These are phyloP conservation scores for Chelon labrosus DNA, from an alignment of 2,797 vertebrate species.

Conservation along the genomic window DNA sequence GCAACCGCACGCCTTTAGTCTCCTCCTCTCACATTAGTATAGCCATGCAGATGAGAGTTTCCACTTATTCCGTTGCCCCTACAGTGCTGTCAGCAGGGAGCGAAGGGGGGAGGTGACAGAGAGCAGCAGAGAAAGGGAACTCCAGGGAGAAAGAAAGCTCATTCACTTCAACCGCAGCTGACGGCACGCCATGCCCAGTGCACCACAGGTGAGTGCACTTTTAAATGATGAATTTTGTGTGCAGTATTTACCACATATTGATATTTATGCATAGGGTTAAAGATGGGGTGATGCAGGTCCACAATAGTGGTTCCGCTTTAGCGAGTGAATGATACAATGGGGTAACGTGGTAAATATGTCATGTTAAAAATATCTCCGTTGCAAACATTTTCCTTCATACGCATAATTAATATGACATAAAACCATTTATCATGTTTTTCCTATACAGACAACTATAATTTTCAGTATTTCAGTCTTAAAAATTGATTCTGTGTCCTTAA, in stretches of 20 bases:
- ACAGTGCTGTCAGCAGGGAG: conserved; percentile 64
- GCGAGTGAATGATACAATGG: conserved; percentile 7
- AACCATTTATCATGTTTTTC: too few species aligned
- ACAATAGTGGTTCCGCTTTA: conserved; percentile 21
- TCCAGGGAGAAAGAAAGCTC: conserved; percentile 37
- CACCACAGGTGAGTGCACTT: conserved; percentile 71
- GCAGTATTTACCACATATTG: neutral
- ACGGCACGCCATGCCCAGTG: conserved; percentile 18
- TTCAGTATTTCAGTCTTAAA: neutral
- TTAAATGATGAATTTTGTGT: conserved; percentile 4
- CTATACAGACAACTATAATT: too few species aligned
- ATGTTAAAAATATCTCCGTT: neutral
- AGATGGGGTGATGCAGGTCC: neutral
- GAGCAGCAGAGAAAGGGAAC: conserved; percentile 48
- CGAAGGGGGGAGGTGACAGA: conserved; percentile 50
- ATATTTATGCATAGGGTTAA: neutral
- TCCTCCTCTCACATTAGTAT: conserved; percentile 58
- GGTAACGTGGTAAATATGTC: neutral
- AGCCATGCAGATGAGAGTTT: conserved; percentile 73
- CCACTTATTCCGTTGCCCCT: conserved; percentile 70
- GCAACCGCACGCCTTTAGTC: conserved; percentile 48
- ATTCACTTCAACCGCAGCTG: conserved; percentile 75
- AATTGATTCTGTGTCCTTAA: too few species aligned
- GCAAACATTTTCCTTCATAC: neutral
- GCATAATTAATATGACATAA: too few species aligned